Percentiles rank a stretch among this genome's conserved stretches.
Conservation (phyloP, 2,113 vertebrate species). For the Andinoacara biseriatus region DNA sequence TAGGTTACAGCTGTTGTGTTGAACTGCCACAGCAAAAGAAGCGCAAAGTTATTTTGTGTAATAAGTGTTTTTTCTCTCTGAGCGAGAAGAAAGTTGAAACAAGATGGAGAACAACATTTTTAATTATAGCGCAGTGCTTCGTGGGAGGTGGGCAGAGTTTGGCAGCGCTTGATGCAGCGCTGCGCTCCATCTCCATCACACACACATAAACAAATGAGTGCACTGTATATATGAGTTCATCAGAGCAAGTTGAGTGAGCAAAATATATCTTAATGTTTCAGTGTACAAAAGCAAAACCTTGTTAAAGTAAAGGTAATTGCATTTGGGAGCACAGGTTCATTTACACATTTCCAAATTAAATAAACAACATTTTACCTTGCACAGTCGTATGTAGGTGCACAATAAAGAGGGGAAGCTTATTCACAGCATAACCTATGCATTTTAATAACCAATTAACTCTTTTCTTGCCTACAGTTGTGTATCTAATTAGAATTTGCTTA, state of each 20-base stretch:
- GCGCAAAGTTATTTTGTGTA: conserved; percentile 6
- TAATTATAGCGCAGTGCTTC: conserved; percentile 26
- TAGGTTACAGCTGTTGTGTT: background rate
- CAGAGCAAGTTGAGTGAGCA: conserved; percentile 1
- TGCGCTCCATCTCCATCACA: background rate
- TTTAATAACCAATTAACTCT: conserved; percentile 38
- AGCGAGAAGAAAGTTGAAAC: conserved; percentile 2
- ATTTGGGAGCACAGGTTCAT: conserved; percentile 32
- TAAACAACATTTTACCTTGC: conserved; percentile 26
- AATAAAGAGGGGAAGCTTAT: conserved; percentile 24
- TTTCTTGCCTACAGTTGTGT: conserved; percentile 10
- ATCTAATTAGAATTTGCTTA: conserved; percentile 38
- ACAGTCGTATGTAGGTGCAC: background rate
- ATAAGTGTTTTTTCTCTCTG: background rate
- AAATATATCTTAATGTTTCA: conserved; percentile 34
- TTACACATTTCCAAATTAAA: conserved; percentile 52
- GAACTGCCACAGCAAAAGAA: conserved; percentile 11
- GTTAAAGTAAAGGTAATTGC: conserved; percentile 46
- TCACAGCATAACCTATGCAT: conserved; percentile 12
- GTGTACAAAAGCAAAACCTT: conserved; percentile 15
- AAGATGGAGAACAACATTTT: conserved; percentile 4
- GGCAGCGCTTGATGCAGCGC: background rate
- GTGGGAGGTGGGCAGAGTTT: conserved; percentile 9
- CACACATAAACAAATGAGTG: background rate
- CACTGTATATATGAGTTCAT: conserved; percentile 4